A percentile compares a stretch with the other conserved stretches of the same genome.
These are phyloP conservation scores for Heliconius hortense DNA, from an alignment of 2,888 invertebrate genomes.

Conservation along the genomic window DNA sequence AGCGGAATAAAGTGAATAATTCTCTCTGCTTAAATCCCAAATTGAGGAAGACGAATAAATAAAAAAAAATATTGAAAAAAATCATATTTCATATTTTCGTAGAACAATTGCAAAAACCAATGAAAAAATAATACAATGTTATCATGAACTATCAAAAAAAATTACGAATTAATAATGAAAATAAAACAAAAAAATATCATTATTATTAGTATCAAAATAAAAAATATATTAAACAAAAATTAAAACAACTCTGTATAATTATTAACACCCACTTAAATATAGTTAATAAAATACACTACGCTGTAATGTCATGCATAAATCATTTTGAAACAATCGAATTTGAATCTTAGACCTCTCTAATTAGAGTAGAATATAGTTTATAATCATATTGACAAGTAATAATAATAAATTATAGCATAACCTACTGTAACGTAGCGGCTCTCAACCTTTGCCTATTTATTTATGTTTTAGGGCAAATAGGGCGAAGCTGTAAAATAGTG, in stretches of 20 bases:
- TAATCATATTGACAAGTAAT: conserved; percentile 27
- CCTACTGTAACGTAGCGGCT: conserved; percentile 48
- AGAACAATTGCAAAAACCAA: background rate
- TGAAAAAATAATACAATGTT: background rate
- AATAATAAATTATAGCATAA: conserved; percentile 44
- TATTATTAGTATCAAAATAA: background rate
- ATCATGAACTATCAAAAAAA: background rate
- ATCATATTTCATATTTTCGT: background rate
- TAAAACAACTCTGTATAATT: conserved; percentile 24
- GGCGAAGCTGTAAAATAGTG: conserved; percentile 60
- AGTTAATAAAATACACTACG: conserved; percentile 38
- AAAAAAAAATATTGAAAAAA: background rate
- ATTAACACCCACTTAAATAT: conserved; percentile 41
- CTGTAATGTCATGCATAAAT: conserved; percentile 37
- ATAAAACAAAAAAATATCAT: background rate
- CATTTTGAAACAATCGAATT: conserved; percentile 14
- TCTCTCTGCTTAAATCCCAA: background rate
- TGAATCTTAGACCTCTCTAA: conserved; percentile 24
- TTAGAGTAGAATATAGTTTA: conserved; percentile 28
- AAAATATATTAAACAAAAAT: conserved; percentile 9
- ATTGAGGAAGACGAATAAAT: background rate
- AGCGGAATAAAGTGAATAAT: no score
- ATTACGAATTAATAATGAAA: background rate
- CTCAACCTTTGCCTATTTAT: conserved; percentile 57
- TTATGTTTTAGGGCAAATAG: conserved; percentile 59